Percentiles rank a stretch among this genome's conserved stretches.
These are phyloP conservation scores for Pyrrhosoma nymphula DNA, from an alignment of 2,888 invertebrate genomes.

Conservation along the genomic window DNA sequence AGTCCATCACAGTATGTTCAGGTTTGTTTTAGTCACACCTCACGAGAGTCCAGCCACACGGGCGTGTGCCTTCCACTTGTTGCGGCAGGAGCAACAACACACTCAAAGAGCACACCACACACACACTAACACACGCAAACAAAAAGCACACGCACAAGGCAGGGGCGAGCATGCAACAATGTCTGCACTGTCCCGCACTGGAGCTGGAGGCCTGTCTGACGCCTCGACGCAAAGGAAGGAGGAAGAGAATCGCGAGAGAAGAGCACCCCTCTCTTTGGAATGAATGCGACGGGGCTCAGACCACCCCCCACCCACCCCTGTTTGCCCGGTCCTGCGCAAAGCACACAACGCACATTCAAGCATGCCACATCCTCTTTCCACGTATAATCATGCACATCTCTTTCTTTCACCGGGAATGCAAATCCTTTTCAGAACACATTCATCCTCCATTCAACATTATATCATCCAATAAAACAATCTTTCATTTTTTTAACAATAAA, in stretches of 20 bases:
- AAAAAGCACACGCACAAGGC: not conserved
- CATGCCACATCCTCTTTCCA: too few relatives aligned
- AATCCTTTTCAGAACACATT: not conserved
- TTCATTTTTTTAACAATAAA: constrained; percentile 23
- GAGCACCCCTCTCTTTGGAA: constrained; percentile 11
- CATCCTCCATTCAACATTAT: not conserved
- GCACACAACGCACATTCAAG: too few relatives aligned
- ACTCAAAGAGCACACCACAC: not conserved
- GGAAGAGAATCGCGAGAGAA: too few relatives aligned
- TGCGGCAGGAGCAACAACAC: not conserved
- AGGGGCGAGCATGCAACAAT: not conserved
- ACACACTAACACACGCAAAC: not conserved
- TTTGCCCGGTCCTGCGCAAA: too few relatives aligned
- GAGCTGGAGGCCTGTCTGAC: not conserved
- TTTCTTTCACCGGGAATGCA: not conserved
- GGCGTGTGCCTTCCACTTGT: not conserved
- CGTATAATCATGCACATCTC: too few relatives aligned
- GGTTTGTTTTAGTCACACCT: not conserved
- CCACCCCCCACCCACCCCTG: too few relatives aligned
- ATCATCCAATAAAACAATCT: not conserved
- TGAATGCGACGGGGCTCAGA: not conserved
- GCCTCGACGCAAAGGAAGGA: not conserved
- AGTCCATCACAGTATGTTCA: constrained; percentile 45
- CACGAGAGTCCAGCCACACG: not conserved
- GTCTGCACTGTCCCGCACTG: not conserved